A percentile compares a stretch with the other conserved stretches of the same genome.
Evolutionary conservation across 2,113 vertebrate genomes (phyloP).

Genomic region (Bathybates hornii): DNA sequence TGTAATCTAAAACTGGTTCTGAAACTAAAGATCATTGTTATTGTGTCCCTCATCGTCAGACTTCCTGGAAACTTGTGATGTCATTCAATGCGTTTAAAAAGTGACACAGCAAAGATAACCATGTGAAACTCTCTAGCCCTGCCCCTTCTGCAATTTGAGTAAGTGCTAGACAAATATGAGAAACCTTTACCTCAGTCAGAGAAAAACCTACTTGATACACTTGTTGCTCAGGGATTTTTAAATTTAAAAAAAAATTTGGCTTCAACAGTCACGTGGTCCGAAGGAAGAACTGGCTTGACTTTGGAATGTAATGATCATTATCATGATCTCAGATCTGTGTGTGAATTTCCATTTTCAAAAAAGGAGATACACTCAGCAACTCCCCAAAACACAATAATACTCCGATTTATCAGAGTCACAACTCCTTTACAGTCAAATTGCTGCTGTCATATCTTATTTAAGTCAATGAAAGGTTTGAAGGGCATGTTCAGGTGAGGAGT

Average conservation of each 20-base stretch:
- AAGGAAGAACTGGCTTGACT: neutral
- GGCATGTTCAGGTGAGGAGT: fast-evolving
- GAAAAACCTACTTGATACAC: neutral
- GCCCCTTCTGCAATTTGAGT: neutral
- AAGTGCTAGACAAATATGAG: neutral
- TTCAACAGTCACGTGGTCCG: fast-evolving
- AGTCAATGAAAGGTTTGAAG: neutral
- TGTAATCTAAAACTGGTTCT: neutral
- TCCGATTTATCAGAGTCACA: neutral
- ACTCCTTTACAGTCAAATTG: neutral
- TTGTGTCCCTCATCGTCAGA: neutral
- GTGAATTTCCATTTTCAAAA: neutral
- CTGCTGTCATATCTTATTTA: neutral
- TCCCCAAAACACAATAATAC: neutral
- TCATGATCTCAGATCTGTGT: neutral
- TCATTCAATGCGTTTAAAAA: neutral
- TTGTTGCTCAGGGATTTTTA: fast-evolving
- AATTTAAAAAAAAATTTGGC: neutral
- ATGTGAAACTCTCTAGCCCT: neutral
- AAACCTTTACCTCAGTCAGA: neutral
- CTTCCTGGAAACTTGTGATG: neutral
- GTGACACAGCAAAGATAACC: neutral
- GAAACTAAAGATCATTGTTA: neutral
- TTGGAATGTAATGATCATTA: neutral
- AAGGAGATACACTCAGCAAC: neutral